phyloP scores from a whole-genome alignment of 2,888 invertebrate species.

The Netelia virgata region DNA sequence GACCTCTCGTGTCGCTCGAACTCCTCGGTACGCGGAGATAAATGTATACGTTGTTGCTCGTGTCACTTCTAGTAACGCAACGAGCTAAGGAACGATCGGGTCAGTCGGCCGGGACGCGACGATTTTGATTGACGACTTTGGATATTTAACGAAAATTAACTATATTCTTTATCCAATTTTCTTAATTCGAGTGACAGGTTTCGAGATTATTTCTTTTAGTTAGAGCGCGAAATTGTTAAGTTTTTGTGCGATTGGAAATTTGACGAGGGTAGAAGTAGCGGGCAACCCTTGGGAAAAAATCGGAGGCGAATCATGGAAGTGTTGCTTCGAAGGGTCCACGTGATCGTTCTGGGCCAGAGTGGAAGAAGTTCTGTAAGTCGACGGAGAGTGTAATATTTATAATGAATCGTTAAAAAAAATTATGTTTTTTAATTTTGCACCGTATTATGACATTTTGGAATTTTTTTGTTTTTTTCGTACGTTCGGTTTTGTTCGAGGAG shows the following conservation, averaged over 20 bases:
- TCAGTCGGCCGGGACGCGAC: slow-evolving; percentile 50
- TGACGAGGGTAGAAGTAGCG: slow-evolving; percentile 11
- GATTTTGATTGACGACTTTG: slow-evolving; percentile 6
- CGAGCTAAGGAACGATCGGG: slow-evolving; percentile 69
- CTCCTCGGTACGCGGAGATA: slow-evolving; percentile 81
- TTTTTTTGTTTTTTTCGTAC: not conserved
- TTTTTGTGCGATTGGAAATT: slow-evolving; percentile 7
- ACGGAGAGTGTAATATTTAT: not conserved
- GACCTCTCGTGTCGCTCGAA: slow-evolving; percentile 84
- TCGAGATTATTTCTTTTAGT: not conserved
- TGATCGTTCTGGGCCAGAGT: slow-evolving; percentile 72
- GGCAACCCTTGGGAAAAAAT: not conserved
- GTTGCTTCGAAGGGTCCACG: slow-evolving; percentile 74
- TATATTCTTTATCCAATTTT: not conserved
- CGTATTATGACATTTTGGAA: not conserved
- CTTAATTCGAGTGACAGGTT: not conserved
- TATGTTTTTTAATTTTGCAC: not conserved
- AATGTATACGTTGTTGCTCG: slow-evolving; percentile 82
- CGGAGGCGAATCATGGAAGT: slow-evolving; percentile 75
- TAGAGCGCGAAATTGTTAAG: not conserved
- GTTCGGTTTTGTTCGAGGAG: not conserved
- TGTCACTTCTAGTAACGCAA: slow-evolving; percentile 81
- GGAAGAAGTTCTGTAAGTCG: slow-evolving; percentile 77
- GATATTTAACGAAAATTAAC: not conserved
- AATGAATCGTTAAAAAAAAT: not conserved